Evolutionary conservation across 2,888 invertebrate genomes (phyloP).

Genomic region (Bellardia bayeri): DNA sequence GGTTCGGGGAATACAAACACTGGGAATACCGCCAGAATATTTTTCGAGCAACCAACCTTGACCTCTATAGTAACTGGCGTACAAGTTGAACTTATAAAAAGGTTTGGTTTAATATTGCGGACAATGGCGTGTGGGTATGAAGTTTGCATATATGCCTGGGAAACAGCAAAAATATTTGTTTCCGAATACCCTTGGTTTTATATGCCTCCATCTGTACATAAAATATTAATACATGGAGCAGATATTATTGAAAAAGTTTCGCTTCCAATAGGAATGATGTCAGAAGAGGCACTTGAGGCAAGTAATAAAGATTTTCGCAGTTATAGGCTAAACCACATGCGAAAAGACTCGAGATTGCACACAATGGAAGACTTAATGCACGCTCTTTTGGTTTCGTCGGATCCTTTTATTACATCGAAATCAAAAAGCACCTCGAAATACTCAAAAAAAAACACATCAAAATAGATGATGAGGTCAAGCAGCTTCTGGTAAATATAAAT

Average conservation of each 20-base stretch:
- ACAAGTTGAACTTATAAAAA: background rate
- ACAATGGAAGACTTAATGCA: no score
- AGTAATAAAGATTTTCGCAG: background rate
- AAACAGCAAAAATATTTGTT: constrained; percentile 31
- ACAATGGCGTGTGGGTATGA: constrained; percentile 13
- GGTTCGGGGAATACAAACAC: constrained; percentile 7
- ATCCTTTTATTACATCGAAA: no score
- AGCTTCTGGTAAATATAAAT: no score
- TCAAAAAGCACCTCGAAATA: no score
- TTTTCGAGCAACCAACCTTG: no score
- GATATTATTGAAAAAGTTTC: background rate
- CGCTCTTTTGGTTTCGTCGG: no score
- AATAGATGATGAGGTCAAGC: no score
- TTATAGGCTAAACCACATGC: background rate
- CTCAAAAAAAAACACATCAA: no score
- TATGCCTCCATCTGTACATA: constrained; percentile 21
- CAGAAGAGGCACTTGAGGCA: background rate
- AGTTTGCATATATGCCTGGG: constrained; percentile 33
- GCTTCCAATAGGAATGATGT: constrained; percentile 6
- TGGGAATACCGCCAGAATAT: no score
- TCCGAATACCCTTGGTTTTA: constrained; percentile 18
- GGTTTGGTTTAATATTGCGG: constrained; percentile 8
- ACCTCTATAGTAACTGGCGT: background rate
- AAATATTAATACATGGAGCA: constrained; percentile 13
- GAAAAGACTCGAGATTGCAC: background rate